Evolutionary conservation across 2,797 vertebrate species (phyloP), one percentile per base, ranked within the genome.

Genomic region (Lepus townsendii): DNA sequence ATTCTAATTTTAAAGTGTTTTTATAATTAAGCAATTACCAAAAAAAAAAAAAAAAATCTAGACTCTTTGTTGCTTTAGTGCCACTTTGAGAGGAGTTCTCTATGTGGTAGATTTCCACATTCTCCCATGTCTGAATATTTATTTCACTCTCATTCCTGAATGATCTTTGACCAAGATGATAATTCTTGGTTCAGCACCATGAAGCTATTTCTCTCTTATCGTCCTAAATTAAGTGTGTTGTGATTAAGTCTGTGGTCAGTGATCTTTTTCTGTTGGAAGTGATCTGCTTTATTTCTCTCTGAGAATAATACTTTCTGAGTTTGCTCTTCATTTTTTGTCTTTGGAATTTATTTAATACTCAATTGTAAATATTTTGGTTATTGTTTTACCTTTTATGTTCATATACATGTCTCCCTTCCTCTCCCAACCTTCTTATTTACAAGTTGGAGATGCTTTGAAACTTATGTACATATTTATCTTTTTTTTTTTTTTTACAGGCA

Each of bases 221-320:
- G 63, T 90, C 60, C 76, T 54, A 22, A 5, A 80, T 50, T 42
- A 12, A 32, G 42, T 42, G 5, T 0, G 0, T 32, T 78, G 32
- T 52, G 88, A 7, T 93, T 62, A 57, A 72, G 9, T 52, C 42
- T 42, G 3, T 84, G 24, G 35, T 76, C 54, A 94, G n/a, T 76
- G 65, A 68, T 68, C 42, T 50, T 93, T 95, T 90, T 82, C 47
- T n/a, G 79, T 75, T 87, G 52, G 10, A 94, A 24, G 62, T 93
- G 52, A 79, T 4, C 27, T 79, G 62, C 19, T 93, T 69, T 91
- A 68, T 83, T 91, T 68, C 68, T 94, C 27, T 66, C 42, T 84
- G 24, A 52, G 11, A 83, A 26, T 76, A 35, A 2, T 30, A 63
- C 5, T 78, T 87, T 86, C 85, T 83, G 76, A 92, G 7, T 38